phyloP scores from a whole-genome alignment of 2,888 invertebrate genomes.

The Neoitamus cyanurus region DNA sequence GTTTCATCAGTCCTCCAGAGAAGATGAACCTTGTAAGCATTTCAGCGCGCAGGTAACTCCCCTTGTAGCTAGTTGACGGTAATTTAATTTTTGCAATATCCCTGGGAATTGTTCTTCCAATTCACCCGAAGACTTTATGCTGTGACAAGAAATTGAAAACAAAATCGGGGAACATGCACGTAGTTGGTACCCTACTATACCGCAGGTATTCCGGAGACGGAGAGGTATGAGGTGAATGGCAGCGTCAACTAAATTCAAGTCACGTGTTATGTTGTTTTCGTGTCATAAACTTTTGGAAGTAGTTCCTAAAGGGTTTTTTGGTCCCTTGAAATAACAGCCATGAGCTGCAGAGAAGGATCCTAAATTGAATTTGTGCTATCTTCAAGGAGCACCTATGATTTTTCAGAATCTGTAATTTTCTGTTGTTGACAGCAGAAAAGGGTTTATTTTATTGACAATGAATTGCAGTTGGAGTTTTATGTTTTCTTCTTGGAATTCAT shows the following conservation, averaged over 20 bases:
- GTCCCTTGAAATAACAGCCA: not conserved
- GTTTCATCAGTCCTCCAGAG: not conserved
- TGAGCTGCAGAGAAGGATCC: not conserved
- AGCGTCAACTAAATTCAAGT: not conserved
- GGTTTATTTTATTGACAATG: not conserved
- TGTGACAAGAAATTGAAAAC: not conserved
- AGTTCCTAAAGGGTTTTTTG: not conserved
- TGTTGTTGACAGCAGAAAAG: not conserved
- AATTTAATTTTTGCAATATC: not conserved
- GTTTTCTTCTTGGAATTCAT: not conserved
- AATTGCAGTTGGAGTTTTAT: not conserved
- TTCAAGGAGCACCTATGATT: not conserved
- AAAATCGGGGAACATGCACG: not conserved
- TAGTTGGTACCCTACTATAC: not conserved
- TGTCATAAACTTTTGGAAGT: not conserved
- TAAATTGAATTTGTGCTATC: not conserved
- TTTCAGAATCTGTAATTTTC: not conserved
- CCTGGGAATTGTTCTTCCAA: not conserved
- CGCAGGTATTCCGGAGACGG: not conserved
- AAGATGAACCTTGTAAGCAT: not conserved
- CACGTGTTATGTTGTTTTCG: conserved; percentile 5
- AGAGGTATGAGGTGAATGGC: not conserved
- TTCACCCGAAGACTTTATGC: not conserved
- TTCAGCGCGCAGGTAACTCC: not conserved
- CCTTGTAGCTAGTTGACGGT: not conserved